Conservation (phyloP, 2,113 vertebrate genomes). For the Dicentrarchus labrax region DNA sequence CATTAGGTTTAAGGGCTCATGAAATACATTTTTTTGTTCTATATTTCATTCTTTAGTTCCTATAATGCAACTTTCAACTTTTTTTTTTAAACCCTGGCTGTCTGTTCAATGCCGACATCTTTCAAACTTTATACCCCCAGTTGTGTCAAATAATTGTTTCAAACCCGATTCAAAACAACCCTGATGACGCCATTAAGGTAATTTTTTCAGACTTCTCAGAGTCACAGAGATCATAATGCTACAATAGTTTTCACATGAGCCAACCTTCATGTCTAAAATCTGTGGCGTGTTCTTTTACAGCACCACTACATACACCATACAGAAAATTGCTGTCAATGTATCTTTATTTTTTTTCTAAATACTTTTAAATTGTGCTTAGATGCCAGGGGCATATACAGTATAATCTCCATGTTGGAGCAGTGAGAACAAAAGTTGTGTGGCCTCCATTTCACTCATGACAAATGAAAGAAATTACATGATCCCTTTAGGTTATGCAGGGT, state of each 20-base stretch:
- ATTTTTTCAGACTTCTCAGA: neutral
- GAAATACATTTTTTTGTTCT: neutral
- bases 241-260: neutral
- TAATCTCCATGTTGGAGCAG: neutral
- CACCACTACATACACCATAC: neutral
- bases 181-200: too few relatives aligned
- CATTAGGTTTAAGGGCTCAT: neutral
- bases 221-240: too few relatives aligned
- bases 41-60: too few relatives aligned
- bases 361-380: neutral
- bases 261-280: neutral
- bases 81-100: too few relatives aligned
- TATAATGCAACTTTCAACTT: too few relatives aligned
- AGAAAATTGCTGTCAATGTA: neutral
- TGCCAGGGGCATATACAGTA: neutral
- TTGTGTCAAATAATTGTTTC: too few relatives aligned
- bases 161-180: too few relatives aligned
- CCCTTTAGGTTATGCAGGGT: neutral
- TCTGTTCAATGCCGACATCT: neutral
- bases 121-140: too few relatives aligned
- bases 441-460: neutral
- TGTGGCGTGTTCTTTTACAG: neutral
- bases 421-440: neutral
- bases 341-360: too few relatives aligned
- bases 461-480: neutral